Evolutionary conservation across 2,888 invertebrate genomes (phyloP).

Genomic region (Galeopsomyia nigrocyanea): DNA sequence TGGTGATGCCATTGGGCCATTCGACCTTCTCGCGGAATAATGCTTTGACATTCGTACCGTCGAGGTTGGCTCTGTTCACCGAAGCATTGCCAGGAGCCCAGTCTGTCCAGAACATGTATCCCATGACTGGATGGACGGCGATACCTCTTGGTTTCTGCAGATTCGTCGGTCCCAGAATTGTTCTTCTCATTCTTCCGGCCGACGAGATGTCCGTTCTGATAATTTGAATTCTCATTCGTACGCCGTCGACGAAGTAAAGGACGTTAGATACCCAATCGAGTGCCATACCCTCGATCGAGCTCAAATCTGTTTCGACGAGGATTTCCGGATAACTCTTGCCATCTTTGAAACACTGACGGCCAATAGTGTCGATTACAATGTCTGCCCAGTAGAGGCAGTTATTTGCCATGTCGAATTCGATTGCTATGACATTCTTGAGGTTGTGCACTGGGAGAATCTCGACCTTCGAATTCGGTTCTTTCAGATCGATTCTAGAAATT

Average conservation of each 20-base stretch:
- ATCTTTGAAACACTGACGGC: conserved; percentile 79
- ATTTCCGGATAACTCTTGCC: conserved; percentile 78
- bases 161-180: conserved; percentile 78
- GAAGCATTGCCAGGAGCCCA: conserved; percentile 86
- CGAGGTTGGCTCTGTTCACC: conserved; percentile 83
- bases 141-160: conserved; percentile 85
- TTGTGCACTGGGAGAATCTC: conserved; percentile 79
- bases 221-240: conserved; percentile 84
- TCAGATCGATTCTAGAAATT: conserved; percentile 80
- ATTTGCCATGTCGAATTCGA: conserved; percentile 87
- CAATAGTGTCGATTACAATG: conserved; percentile 83
- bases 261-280: conserved; percentile 90
- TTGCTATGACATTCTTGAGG: conserved; percentile 85
- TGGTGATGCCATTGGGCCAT: conserved; percentile 89
- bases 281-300: conserved; percentile 90
- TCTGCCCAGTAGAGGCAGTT: conserved; percentile 94
- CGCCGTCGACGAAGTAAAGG: conserved; percentile 89
- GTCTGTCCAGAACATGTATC: conserved; percentile 90
- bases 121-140: conserved; percentile 85
- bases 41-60: conserved; percentile 78
- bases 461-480: conserved; percentile 71
- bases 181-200: conserved; percentile 81
- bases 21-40: conserved; percentile 76
- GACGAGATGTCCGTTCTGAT: conserved; percentile 76
- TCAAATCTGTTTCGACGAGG: conserved; percentile 80